These are phyloP conservation scores for Manduca sexta DNA, from an alignment of 1,140 invertebrate genomes.

Conservation along the genomic window DNA sequence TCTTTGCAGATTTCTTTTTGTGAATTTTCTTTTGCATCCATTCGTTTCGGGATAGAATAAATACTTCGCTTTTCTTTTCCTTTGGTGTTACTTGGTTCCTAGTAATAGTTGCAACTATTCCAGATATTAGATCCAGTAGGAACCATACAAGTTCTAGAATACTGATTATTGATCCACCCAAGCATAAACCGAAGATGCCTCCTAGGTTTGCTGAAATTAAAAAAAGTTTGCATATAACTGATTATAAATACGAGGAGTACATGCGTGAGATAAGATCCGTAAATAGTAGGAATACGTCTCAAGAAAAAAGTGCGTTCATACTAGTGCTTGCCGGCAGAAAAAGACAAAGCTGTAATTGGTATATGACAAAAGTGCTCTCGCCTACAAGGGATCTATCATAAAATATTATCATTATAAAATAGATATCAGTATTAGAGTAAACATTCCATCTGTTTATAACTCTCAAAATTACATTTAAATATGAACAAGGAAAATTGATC, in stretches of 20 bases:
- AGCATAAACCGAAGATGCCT: conserved; percentile 61
- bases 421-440: too few relatives aligned
- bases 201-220: conserved; percentile 64
- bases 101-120: neutral
- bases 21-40: neutral
- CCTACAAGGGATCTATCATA: too few relatives aligned
- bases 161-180: conserved; percentile 66
- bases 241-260: neutral
- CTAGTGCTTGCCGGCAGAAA: too few relatives aligned
- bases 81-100: neutral
- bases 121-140: conserved; percentile 26
- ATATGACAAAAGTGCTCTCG: too few relatives aligned
- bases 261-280: too few relatives aligned
- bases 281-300: too few relatives aligned
- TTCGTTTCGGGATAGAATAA: conserved; percentile 3
- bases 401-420: too few relatives aligned
- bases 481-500: too few relatives aligned
- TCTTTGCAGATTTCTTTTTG: neutral
- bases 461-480: too few relatives aligned
- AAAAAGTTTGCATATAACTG: conserved; percentile 1
- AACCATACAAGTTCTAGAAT: conserved; percentile 60
- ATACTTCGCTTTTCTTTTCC: conserved; percentile 4
- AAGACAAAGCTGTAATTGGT: too few relatives aligned
- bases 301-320: too few relatives aligned
- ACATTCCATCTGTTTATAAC: too few relatives aligned